phyloP scores from a whole-genome alignment of 1,140 invertebrate genomes.

The Mizuhopecten yessoensis region DNA sequence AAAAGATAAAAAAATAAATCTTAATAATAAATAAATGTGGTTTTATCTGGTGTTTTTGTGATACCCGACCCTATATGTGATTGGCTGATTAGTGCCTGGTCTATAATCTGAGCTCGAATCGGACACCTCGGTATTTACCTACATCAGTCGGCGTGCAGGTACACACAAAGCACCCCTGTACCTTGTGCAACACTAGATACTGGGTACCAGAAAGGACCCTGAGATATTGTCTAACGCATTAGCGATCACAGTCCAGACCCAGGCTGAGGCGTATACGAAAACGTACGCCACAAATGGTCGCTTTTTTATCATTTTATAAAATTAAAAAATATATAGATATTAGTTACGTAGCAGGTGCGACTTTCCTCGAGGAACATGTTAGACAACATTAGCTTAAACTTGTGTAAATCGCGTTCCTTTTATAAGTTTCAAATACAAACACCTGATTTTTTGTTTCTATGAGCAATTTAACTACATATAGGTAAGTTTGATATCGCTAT shows the following conservation, averaged over 20 bases:
- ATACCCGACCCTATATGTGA: not conserved
- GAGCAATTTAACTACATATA: too few species aligned
- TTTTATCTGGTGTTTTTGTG: not conserved
- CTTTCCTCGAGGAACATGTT: not conserved
- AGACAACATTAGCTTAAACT: not conserved
- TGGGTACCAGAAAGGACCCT: not conserved
- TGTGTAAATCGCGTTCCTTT: not conserved
- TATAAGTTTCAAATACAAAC: not conserved
- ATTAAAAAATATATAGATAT: not conserved
- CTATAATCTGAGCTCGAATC: conserved; percentile 13
- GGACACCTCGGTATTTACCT: conserved; percentile 31
- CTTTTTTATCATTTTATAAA: not conserved
- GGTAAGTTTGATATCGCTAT: too few species aligned
- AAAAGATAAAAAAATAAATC: not conserved
- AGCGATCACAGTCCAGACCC: too few species aligned
- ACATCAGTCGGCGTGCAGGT: not conserved
- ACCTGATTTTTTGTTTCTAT: too few species aligned
- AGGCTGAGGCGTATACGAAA: not conserved
- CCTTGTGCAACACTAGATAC: not conserved
- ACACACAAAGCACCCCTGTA: not conserved
- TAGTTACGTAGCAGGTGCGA: not conserved
- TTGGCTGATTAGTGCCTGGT: not conserved
- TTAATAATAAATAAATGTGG: not conserved
- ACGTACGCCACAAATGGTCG: too few species aligned
- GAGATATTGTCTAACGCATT: not conserved